Percentiles rank a stretch among this genome's conserved stretches.
phyloP scores from a whole-genome alignment of 2,888 invertebrate genomes.

The Frankliniella fusca region DNA sequence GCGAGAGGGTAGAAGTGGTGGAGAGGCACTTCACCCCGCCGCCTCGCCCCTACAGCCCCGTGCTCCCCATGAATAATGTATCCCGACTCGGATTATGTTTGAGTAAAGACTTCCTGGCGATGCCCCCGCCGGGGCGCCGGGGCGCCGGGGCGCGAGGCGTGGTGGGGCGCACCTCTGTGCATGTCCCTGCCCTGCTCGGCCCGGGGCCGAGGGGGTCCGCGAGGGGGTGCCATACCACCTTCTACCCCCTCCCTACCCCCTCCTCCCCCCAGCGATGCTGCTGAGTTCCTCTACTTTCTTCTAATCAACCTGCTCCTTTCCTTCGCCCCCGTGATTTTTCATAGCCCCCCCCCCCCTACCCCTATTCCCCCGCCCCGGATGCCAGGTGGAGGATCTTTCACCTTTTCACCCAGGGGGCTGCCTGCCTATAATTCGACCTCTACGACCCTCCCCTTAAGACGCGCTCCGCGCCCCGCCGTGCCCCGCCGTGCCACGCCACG shows the following conservation, averaged over 20 bases:
- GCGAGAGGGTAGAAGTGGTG: background rate
- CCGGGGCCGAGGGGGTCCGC: no score
- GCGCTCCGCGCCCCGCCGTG: background rate
- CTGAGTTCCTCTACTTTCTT: no score
- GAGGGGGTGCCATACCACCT: no score
- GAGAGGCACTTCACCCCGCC: background rate
- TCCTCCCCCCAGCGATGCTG: background rate
- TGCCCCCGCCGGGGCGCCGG: constrained; percentile 17
- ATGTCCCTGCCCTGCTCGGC: background rate
- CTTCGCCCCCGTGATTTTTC: constrained; percentile 7
- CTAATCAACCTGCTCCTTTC: constrained; percentile 4
- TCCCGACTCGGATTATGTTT: constrained; percentile 20
- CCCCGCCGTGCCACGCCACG: background rate
- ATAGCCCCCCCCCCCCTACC: background rate
- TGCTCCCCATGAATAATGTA: constrained; percentile 7
- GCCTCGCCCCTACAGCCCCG: background rate
- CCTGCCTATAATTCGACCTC: no score
- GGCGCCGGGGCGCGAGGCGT: no score
- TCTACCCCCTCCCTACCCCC: background rate
- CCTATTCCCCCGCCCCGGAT: background rate
- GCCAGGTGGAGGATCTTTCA: no score
- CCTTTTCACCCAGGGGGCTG: no score
- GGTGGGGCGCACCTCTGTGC: background rate
- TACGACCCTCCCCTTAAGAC: no score
- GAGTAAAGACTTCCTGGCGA: constrained; percentile 26